phyloP scores from a whole-genome alignment of 2,888 invertebrate species.

The Mimas tiliae region DNA sequence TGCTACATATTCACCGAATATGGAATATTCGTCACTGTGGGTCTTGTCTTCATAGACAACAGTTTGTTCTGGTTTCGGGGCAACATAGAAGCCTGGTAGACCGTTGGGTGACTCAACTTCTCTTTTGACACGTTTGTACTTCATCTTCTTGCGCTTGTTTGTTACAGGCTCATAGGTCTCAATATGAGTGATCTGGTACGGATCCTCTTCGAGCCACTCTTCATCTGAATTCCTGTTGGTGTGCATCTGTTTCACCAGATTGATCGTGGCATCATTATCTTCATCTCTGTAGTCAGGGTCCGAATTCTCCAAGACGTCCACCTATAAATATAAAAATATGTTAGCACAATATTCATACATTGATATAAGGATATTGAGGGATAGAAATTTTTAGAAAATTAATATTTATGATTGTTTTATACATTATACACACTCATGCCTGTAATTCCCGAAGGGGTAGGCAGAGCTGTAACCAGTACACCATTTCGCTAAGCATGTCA shows the following conservation, averaged over 20 bases:
- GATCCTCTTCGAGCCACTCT: constrained; percentile 77
- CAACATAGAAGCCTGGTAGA: constrained; percentile 48
- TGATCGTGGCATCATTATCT: constrained; percentile 57
- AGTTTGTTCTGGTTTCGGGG: constrained; percentile 46
- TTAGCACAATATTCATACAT: background rate
- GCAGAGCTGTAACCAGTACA: too few species aligned
- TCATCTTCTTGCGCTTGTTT: constrained; percentile 53
- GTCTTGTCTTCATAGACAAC: constrained; percentile 49
- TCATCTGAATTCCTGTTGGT: constrained; percentile 62
- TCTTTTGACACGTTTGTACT: constrained; percentile 66
- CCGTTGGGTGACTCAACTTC: constrained; percentile 65
- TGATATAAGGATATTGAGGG: too few species aligned
- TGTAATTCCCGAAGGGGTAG: too few species aligned
- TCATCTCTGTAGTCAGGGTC: constrained; percentile 54
- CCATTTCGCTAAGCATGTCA: too few species aligned
- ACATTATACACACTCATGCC: too few species aligned
- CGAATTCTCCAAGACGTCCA: constrained; percentile 60
- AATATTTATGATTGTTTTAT: too few species aligned
- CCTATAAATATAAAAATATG: constrained; percentile 46
- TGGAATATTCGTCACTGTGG: constrained; percentile 67
- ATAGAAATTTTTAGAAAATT: too few species aligned
- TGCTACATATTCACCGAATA: constrained; percentile 77
- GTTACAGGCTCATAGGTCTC: constrained; percentile 61
- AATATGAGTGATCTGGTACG: constrained; percentile 58
- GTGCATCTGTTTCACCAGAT: constrained; percentile 67